phyloP scores from a whole-genome alignment of 2,113 vertebrate species.

The Capreolus pygargus region DNA sequence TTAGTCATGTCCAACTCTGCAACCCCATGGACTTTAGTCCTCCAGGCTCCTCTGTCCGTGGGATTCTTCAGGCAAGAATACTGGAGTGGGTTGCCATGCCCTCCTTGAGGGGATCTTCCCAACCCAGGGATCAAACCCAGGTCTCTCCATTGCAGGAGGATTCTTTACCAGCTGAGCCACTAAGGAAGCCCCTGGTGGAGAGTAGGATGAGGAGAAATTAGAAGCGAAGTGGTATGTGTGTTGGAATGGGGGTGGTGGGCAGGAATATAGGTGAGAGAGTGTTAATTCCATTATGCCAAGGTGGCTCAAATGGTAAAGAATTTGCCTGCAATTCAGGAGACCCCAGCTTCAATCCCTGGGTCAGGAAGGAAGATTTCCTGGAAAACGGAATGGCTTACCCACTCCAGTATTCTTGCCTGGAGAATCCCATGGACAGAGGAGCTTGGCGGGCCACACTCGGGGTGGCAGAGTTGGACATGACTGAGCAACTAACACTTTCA shows the following conservation, averaged over 20 bases:
- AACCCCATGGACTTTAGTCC: neutral
- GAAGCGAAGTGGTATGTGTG: neutral
- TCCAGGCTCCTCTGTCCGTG: neutral
- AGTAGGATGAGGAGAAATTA: neutral
- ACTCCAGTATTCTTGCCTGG: neutral
- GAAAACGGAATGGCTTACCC: neutral
- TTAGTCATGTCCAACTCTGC: neutral
- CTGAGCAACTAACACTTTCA: neutral
- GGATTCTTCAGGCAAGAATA: neutral
- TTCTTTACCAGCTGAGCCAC: neutral
- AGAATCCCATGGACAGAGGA: neutral
- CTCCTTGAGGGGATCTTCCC: neutral
- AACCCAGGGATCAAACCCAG: neutral
- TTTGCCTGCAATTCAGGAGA: neutral
- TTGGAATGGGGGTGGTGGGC: neutral
- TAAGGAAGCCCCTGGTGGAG: neutral
- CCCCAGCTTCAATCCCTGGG: neutral
- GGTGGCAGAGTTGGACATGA: rapidly evolving
- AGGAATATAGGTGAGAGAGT: neutral
- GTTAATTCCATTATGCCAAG: neutral
- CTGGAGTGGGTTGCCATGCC: neutral
- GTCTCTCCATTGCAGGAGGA: neutral
- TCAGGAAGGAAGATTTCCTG: neutral
- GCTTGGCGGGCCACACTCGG: neutral
- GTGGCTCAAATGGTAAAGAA: neutral